A percentile compares a stretch with the other conserved stretches of the same genome.
Conservation (phyloP, 2,113 vertebrate species). For the Thinocorus orbignyianus region DNA sequence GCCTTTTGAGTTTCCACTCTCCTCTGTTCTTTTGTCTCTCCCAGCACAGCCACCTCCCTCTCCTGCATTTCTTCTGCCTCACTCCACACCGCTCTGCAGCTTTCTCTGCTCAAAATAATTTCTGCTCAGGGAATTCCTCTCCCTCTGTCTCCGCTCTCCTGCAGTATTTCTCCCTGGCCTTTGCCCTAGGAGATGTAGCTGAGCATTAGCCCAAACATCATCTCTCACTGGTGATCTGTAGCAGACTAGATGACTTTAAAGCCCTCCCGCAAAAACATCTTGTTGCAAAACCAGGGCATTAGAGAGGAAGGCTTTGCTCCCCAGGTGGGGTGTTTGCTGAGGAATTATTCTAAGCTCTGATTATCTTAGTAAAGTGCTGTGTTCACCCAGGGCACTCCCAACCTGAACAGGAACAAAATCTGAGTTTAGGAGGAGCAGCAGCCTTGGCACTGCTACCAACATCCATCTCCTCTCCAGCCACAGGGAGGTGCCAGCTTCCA, state of each 20-base stretch:
- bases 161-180: slow-evolving; percentile 39
- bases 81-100: slow-evolving; percentile 12
- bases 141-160: neutral
- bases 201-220: slow-evolving; percentile 19
- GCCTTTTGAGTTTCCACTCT: neutral
- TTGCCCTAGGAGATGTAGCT: slow-evolving; percentile 41
- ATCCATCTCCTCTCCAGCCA: neutral
- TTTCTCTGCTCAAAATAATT: slow-evolving; percentile 49
- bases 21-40: neutral
- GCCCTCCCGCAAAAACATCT: neutral
- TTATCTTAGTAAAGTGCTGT: neutral
- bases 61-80: slow-evolving; percentile 9
- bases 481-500: neutral
- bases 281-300: neutral
- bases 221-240: slow-evolving; percentile 6
- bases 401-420: neutral
- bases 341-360: slow-evolving; percentile 8
- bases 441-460: neutral
- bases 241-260: slow-evolving; percentile 3
- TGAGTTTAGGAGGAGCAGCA: neutral
- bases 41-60: neutral
- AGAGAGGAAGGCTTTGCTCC: neutral
- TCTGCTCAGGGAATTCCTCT: slow-evolving; percentile 55
- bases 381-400: neutral
- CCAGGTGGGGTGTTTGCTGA: slow-evolving; percentile 26